These are phyloP conservation scores for Tupiocoris notatus DNA, from an alignment of 2,888 invertebrate species.

Conservation along the genomic window DNA sequence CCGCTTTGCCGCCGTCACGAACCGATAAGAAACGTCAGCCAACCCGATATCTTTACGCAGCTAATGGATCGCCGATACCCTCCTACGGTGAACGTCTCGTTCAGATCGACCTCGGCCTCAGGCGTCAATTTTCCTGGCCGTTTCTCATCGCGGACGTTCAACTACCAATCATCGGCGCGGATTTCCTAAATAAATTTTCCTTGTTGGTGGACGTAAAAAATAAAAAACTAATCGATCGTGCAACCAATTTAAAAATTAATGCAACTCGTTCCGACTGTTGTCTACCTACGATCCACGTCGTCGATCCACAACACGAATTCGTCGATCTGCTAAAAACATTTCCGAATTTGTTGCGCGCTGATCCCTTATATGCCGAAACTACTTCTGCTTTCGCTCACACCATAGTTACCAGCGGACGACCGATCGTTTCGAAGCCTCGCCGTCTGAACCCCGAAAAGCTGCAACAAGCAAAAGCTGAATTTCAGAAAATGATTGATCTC, in stretches of 20 bases:
- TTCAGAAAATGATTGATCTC: slow-evolving; percentile 45
- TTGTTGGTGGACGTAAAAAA: slow-evolving; percentile 39
- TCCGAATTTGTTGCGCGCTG: slow-evolving; percentile 5
- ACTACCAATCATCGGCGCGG: slow-evolving; percentile 42
- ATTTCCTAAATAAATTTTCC: slow-evolving; percentile 41
- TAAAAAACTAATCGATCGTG: slow-evolving; percentile 25
- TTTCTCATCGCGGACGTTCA: slow-evolving; percentile 44
- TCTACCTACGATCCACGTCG: slow-evolving; percentile 4
- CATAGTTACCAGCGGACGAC: slow-evolving; percentile 45
- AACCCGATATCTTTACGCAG: slow-evolving; percentile 37
- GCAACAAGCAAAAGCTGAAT: slow-evolving; percentile 48
- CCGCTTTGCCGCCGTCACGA: neutral
- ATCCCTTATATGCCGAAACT: neutral
- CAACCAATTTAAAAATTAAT: slow-evolving; percentile 1
- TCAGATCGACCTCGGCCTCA: slow-evolving; percentile 42
- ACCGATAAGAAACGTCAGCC: neutral
- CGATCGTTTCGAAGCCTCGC: slow-evolving; percentile 41
- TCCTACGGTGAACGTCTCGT: slow-evolving; percentile 41
- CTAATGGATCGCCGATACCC: slow-evolving; percentile 40
- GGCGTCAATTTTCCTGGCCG: slow-evolving; percentile 41
- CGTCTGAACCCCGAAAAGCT: slow-evolving; percentile 40
- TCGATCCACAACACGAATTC: neutral
- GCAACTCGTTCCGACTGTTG: neutral
- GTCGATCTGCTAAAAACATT: slow-evolving; percentile 17
- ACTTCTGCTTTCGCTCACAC: slow-evolving; percentile 36